These are phyloP conservation scores for Drosophila orena DNA, from an alignment of 1,140 invertebrate genomes.

Conservation along the genomic window DNA sequence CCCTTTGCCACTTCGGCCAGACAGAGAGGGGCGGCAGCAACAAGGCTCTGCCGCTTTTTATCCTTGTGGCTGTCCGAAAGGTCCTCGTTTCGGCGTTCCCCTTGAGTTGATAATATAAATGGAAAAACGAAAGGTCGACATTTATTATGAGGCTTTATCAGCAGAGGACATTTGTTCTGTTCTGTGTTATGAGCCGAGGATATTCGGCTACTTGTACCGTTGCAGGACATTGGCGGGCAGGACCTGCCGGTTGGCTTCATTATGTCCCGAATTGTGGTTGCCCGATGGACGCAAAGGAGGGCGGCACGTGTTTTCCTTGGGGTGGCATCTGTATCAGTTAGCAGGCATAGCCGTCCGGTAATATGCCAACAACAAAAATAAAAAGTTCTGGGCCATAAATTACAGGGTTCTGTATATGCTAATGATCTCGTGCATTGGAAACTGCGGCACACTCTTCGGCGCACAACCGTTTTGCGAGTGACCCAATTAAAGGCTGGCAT, in stretches of 20 bases:
- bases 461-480: background rate
- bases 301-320: constrained; percentile 66
- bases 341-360: constrained; percentile 71
- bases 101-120: constrained; percentile 82
- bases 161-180: constrained; percentile 83
- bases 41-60: constrained; percentile 30
- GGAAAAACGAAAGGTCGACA: constrained; percentile 85
- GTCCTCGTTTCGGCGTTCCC: constrained; percentile 11
- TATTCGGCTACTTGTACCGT: constrained; percentile 70
- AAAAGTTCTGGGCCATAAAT: constrained; percentile 30
- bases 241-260: constrained; percentile 54
- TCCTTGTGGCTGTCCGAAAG: constrained; percentile 26
- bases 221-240: constrained; percentile 34
- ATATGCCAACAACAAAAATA: constrained; percentile 65
- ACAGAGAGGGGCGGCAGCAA: background rate
- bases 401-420: constrained; percentile 36
- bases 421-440: constrained; percentile 31
- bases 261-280: constrained; percentile 44
- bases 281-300: constrained; percentile 7
- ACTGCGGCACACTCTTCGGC: background rate
- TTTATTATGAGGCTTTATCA: constrained; percentile 84
- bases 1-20: constrained; percentile 10
- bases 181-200: constrained; percentile 77
- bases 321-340: constrained; percentile 80
- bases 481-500: constrained; percentile 16